Evolutionary conservation across 2,113 vertebrate genomes (phyloP).

Genomic region (Rhinolophus sinicus): DNA sequence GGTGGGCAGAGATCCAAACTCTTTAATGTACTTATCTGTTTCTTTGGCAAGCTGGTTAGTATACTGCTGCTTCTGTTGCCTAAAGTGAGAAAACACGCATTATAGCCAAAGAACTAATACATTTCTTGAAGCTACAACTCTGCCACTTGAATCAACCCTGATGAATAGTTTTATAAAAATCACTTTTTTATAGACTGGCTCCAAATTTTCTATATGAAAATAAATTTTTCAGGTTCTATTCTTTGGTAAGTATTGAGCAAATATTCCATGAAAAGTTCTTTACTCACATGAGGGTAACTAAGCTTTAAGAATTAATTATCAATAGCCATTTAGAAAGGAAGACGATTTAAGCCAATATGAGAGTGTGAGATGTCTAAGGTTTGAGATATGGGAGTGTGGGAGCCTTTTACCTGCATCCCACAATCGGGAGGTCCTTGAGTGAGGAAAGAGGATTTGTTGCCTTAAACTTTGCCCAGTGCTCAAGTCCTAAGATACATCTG

Average conservation of each 20-base stretch:
- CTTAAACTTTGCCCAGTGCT: neutral
- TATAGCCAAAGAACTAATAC: neutral
- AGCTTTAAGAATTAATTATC: neutral
- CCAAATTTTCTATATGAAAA: conserved; percentile 36
- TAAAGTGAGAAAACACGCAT: conserved; percentile 78
- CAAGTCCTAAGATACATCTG: neutral
- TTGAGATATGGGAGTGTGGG: neutral
- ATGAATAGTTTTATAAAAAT: neutral
- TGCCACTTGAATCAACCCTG: neutral
- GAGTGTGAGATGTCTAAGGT: neutral
- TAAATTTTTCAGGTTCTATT: neutral
- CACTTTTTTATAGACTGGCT: neutral
- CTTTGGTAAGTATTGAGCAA: neutral
- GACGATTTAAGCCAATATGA: neutral
- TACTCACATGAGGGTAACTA: neutral
- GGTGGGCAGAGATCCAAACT: conserved; percentile 93
- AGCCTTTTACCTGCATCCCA: neutral
- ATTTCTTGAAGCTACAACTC: neutral
- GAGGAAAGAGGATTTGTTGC: neutral
- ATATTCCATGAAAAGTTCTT: neutral
- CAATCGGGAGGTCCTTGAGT: neutral
- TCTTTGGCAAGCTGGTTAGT: conserved; percentile 97
- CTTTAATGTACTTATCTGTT: conserved; percentile 95
- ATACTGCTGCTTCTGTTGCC: conserved; percentile 95
- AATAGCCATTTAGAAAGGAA: neutral